phyloP scores from a whole-genome alignment of 2,113 vertebrate genomes.

The Pagrus major region DNA sequence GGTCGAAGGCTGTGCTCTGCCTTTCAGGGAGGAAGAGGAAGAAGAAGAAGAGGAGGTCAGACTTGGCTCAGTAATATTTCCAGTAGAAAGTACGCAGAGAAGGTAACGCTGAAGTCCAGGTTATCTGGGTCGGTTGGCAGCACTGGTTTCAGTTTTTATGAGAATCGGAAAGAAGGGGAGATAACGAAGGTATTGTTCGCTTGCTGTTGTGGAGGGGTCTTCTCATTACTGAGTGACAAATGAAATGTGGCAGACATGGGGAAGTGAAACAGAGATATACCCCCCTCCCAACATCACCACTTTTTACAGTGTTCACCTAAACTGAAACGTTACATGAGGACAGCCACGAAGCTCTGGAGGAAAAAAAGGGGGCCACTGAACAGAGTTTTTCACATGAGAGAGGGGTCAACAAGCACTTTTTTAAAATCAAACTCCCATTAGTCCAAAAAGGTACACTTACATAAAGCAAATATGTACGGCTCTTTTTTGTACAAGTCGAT shows the following conservation, averaged over 20 bases:
- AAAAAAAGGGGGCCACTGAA: conserved; percentile 49
- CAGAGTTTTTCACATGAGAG: conserved; percentile 64
- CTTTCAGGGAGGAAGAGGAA: conserved; percentile 27
- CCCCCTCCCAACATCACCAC: background rate
- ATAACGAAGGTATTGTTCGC: background rate
- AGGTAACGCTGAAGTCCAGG: conserved; percentile 31
- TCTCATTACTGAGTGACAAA: conserved; percentile 16
- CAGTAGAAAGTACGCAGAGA: conserved; percentile 44
- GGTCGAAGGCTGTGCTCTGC: conserved; percentile 45
- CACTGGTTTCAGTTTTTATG: conserved; percentile 49
- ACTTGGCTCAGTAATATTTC: conserved; percentile 73
- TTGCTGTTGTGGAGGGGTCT: conserved; percentile 11
- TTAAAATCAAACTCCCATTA: conserved; percentile 63
- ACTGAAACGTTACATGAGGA: conserved; percentile 56
- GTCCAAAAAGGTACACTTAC: conserved; percentile 71
- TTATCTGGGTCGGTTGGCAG: conserved; percentile 53
- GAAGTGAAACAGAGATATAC: background rate
- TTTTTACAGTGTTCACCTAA: conserved; percentile 43
- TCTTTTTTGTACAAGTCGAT: conserved; percentile 83
- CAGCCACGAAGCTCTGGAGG: conserved; percentile 48
- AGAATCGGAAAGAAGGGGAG: background rate
- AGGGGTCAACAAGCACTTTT: conserved; percentile 60
- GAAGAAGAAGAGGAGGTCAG: conserved; percentile 27
- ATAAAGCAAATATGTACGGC: conserved; percentile 75
- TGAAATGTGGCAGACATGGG: background rate